These are phyloP conservation scores for Rhinolophus sinicus DNA, from an alignment of 2,113 vertebrate genomes.

Conservation along the genomic window DNA sequence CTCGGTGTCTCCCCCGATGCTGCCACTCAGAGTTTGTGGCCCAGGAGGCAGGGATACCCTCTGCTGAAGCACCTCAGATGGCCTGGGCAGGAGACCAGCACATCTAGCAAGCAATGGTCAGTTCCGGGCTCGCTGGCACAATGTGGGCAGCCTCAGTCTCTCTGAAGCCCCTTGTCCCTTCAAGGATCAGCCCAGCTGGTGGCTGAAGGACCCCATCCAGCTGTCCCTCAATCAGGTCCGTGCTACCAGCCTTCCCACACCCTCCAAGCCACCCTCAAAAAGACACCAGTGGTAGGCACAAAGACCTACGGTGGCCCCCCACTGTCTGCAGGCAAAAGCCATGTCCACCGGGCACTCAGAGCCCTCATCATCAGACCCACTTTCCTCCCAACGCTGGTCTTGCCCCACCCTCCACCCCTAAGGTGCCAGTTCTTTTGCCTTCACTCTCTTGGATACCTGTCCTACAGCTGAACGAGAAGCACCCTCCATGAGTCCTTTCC, in stretches of 20 bases:
- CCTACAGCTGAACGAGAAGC: not conserved
- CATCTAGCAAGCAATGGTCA: not conserved
- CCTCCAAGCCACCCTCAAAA: not conserved
- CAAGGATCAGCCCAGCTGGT: too few relatives aligned
- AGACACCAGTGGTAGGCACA: not conserved
- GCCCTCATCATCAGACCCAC: not conserved
- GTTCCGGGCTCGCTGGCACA: not conserved
- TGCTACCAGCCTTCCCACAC: not conserved
- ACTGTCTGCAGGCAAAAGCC: not conserved
- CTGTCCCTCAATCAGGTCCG: not conserved
- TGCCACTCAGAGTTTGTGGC: not conserved
- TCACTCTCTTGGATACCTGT: not conserved
- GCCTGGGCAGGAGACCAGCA: not conserved
- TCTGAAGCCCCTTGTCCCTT: not conserved
- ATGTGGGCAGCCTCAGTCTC: not conserved
- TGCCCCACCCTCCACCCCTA: not conserved
- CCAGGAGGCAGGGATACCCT: not conserved
- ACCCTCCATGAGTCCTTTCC: not conserved
- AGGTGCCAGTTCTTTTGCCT: not conserved
- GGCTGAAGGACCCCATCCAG: not conserved
- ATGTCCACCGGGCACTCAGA: rapidly evolving
- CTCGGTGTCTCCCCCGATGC: conserved; percentile 29
- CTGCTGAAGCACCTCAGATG: not conserved
- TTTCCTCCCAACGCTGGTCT: not conserved
- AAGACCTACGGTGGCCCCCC: not conserved